Evolutionary conservation across 2,797 vertebrate species (phyloP), one percentile per base, ranked within the genome.

Genomic region (Synaphobranchus kaupii): DNA sequence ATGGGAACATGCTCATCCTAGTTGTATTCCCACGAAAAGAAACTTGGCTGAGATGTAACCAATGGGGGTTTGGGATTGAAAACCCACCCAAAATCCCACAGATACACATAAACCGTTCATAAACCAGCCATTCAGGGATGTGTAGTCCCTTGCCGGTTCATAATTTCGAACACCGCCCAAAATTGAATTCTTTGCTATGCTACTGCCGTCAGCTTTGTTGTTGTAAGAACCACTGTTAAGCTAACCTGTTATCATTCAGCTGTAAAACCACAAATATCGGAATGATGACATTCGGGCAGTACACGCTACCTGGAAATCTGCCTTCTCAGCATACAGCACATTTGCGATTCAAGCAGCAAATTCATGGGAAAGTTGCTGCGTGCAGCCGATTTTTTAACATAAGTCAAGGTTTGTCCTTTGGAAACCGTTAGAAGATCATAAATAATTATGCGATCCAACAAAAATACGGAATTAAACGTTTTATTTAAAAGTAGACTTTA

Each of bases 281-380:
- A 10, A 39, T 31, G 73, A 78, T 12, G 25, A n/a, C 78, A 81
- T 81, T 25, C 22, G n/a, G 47, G 47, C 47, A 48, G 20, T 81
- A 81, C 25, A 50, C 17, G 47, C 22, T 81, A n/a, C 78, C 7
- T 81, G 20, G 47, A 10, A 50, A 50, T 78, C 5, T 78, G 34
- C 73, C 73, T 9, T 6, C 73, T 78, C 73, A 78, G 73, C 73
- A 81, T n/a, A 28, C 8, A 81, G 47, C 25, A n/a, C 73, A 81
- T 81, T 80, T 81, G 0, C 20, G 44, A 81, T 48, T 50, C 44
- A 25, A 81, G 20, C 78, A 81, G 28, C 47, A 81, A 48, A 48
- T 81, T 81, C 4, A 81, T n/a, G 78, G 25, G 47, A 48, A 25
- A 48, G 47, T 44, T 44, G 73, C 44, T 81, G 47, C 22, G 50